phyloP scores from a whole-genome alignment of 2,113 vertebrate genomes.

The Argyrosomus japonicus region DNA sequence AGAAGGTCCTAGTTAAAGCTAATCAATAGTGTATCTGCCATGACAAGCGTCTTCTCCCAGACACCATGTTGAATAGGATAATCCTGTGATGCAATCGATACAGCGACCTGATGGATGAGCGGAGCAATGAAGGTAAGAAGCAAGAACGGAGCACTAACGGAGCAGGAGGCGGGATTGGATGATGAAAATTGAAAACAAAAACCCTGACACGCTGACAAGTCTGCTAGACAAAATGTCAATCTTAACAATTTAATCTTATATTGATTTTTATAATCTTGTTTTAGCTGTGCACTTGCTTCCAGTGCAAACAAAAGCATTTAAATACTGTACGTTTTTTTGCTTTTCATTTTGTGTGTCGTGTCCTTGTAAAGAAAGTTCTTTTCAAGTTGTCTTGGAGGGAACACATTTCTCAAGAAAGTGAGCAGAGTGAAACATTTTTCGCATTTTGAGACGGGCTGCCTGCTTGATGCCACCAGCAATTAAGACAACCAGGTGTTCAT shows the following conservation, averaged over 20 bases:
- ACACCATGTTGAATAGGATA: constrained; percentile 82
- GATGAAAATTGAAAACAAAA: constrained; percentile 56
- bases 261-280: constrained; percentile 52
- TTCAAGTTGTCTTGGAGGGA: constrained; percentile 31
- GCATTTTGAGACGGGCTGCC: constrained; percentile 18
- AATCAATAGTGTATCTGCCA: constrained; percentile 81
- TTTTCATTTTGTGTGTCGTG: constrained; percentile 31
- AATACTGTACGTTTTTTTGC: constrained; percentile 5
- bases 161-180: constrained; percentile 36
- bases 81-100: constrained; percentile 79
- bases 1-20: constrained; percentile 74
- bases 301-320: constrained; percentile 39
- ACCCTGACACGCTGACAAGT: constrained; percentile 38
- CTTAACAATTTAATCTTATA: constrained; percentile 52
- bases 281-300: constrained; percentile 15
- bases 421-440: constrained; percentile 24
- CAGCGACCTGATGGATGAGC: constrained; percentile 75
- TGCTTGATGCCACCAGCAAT: constrained; percentile 46
- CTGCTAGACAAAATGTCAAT: constrained; percentile 43
- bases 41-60: constrained; percentile 76
- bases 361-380: constrained; percentile 49
- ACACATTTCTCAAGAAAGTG: constrained; percentile 28
- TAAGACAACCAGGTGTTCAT: constrained; percentile 55
- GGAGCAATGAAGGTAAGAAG: constrained; percentile 28
- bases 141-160: constrained; percentile 16